These are phyloP conservation scores for Heteronetta atricapilla DNA, from an alignment of 2,113 vertebrate species.

Conservation along the genomic window DNA sequence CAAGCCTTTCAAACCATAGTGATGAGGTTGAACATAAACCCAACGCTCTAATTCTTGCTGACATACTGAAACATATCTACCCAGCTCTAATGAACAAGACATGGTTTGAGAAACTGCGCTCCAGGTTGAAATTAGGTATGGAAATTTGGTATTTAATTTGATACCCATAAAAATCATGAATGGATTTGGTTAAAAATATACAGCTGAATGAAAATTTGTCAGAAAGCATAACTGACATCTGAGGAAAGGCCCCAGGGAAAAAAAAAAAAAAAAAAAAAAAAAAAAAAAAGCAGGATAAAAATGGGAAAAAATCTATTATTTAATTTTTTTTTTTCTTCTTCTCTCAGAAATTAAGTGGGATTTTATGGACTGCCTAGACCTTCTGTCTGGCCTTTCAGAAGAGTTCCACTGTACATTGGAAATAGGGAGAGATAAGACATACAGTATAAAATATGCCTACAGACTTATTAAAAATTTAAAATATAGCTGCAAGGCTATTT, in stretches of 20 bases:
- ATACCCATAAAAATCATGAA: background rate
- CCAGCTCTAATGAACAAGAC: background rate
- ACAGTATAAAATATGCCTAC: background rate
- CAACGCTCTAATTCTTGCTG: constrained; percentile 35
- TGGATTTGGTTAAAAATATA: background rate
- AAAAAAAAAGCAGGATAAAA: background rate
- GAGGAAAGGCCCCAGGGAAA: background rate
- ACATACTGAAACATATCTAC: background rate
- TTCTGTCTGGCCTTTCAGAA: background rate
- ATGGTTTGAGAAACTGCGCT: constrained; percentile 52
- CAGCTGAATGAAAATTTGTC: background rate
- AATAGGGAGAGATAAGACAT: background rate
- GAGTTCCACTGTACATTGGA: background rate
- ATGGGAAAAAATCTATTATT: background rate
- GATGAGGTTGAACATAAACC: background rate
- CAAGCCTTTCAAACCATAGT: background rate
- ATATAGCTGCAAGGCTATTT: background rate
- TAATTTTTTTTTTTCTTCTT: background rate
- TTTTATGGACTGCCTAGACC: background rate
- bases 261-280: background rate
- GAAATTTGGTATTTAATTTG: background rate
- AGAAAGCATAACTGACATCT: background rate
- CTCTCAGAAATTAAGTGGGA: background rate
- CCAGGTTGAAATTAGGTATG: constrained; percentile 16
- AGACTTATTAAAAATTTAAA: background rate